Percentiles rank a stretch among this genome's conserved stretches.
phyloP scores from a whole-genome alignment of 1,140 invertebrate genomes.

The Orius insidiosus region DNA sequence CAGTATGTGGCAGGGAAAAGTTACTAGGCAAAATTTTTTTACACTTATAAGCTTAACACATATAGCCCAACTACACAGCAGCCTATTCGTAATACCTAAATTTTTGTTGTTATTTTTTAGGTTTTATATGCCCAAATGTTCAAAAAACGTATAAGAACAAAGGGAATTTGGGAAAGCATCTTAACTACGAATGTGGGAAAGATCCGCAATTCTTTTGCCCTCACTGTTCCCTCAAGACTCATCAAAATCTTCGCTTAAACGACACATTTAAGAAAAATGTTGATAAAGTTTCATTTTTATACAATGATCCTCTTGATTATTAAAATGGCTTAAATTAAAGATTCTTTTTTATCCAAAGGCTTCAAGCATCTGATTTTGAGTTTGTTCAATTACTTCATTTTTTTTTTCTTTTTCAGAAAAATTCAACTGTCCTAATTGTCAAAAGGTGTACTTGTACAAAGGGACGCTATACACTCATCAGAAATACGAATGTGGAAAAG shows the following conservation, averaged over 20 bases:
- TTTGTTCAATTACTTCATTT: not conserved
- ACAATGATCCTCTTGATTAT: not conserved
- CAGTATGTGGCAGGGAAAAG: too few relatives aligned
- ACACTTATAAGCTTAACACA: too few relatives aligned
- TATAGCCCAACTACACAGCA: too few relatives aligned
- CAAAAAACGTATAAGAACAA: slow-evolving; percentile 21
- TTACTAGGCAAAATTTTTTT: too few relatives aligned
- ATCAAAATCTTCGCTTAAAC: slow-evolving; percentile 21
- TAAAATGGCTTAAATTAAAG: not conserved
- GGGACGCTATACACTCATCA: slow-evolving; percentile 32
- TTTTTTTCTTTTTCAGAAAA: too few relatives aligned
- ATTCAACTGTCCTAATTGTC: slow-evolving; percentile 8
- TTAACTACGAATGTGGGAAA: slow-evolving; percentile 34
- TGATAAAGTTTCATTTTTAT: not conserved
- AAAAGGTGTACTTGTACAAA: slow-evolving; percentile 28
- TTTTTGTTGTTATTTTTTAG: too few relatives aligned
- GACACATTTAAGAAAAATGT: slow-evolving; percentile 15
- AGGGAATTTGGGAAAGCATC: slow-evolving; percentile 30
- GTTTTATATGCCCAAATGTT: slow-evolving; percentile 13
- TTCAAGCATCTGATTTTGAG: not conserved
- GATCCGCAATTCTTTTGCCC: slow-evolving; percentile 30
- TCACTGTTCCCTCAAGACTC: slow-evolving; percentile 25
- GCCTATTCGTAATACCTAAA: too few relatives aligned
- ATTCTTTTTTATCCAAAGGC: too few relatives aligned
- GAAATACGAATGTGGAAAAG: slow-evolving; percentile 35